Base-by-base conservation (phyloP, 2,888 invertebrate genomes). In the Eupeodes latifasciatus region DNA sequence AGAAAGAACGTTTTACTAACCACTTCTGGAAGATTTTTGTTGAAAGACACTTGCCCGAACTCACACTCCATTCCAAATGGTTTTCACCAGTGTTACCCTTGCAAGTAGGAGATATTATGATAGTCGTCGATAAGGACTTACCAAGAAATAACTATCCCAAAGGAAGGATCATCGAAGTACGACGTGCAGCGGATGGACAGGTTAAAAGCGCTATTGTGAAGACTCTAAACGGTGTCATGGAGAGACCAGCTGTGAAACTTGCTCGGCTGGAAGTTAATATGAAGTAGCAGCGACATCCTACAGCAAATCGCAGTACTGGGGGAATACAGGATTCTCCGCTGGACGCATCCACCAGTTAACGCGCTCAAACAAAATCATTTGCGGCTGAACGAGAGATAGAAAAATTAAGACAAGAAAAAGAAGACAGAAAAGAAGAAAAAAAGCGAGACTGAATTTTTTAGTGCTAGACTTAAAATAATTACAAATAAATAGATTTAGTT, bases 21-120 rank as follows among this genome's bases (percentile, higher is more conserved):
- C 40, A 14, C 1, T 90, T 89, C 57, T 90, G 90, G 90, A 81
- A 62, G 11, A 55, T 90, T 11, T 91, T 90, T 89, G 6, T 90
- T 1, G 64, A 71, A 10, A 90, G 90, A 59, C 90, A 91, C 66
- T 27, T 90, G 5, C 90, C 90, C 4, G 89, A 85, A 2, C 53
- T n/a, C n/a, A n/a, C n/a, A n/a, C n/a, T 76, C 1, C 67, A 89
- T 5, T 66, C 84, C 2, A 83, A 89, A 74, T 91, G 90, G 90
- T 64, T 66, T 51, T 16, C 27, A 2, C 79, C 74, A 36, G 61
- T 40, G 14, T 14, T 19, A 40, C 79, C 80, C 44, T 34, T 85
- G 4, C 19, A 81, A 61, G 51, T 78, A 12, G 90, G 89, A 2
- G 89, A 89, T 16, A 49, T 90, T 10, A 89, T 90, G 0, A 40